Conservation (phyloP, 2,113 vertebrate species). For the Lophius piscatorius region DNA sequence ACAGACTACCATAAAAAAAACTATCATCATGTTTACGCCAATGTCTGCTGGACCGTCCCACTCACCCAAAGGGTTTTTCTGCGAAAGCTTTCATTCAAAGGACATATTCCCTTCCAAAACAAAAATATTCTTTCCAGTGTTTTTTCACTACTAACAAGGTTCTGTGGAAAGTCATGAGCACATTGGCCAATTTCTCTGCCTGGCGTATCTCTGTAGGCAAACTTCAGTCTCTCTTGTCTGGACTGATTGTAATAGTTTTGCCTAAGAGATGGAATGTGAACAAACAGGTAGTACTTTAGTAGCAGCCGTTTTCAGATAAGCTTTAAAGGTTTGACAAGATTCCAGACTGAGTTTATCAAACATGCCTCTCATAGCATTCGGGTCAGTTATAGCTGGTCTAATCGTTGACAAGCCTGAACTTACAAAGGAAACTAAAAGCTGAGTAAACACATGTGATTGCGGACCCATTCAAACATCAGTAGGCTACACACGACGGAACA, state of each 20-base stretch:
- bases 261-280: constrained; percentile 15
- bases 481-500: too few species aligned
- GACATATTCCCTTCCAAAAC: neutral
- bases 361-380: neutral
- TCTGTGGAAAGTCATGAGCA: constrained; percentile 1
- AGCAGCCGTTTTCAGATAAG: constrained; percentile 1
- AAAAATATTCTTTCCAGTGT: neutral
- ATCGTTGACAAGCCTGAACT: too few species aligned
- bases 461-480: too few species aligned
- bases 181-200: constrained; percentile 3
- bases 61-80: too few species aligned
- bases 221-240: constrained; percentile 1
- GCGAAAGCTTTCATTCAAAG: constrained; percentile 4
- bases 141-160: neutral
- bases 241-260: constrained; percentile 44
- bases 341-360: neutral
- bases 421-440: too few species aligned
- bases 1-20: too few species aligned
- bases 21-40: too few species aligned
- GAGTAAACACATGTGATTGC: too few species aligned
- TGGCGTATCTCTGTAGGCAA: neutral
- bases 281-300: constrained; percentile 15
- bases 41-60: too few species aligned
- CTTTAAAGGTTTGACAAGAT: neutral
- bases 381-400: neutral